Evolutionary conservation across 2,888 invertebrate species (phyloP), one percentile per base, ranked within the genome.

Genomic region (Gari tellinella): DNA sequence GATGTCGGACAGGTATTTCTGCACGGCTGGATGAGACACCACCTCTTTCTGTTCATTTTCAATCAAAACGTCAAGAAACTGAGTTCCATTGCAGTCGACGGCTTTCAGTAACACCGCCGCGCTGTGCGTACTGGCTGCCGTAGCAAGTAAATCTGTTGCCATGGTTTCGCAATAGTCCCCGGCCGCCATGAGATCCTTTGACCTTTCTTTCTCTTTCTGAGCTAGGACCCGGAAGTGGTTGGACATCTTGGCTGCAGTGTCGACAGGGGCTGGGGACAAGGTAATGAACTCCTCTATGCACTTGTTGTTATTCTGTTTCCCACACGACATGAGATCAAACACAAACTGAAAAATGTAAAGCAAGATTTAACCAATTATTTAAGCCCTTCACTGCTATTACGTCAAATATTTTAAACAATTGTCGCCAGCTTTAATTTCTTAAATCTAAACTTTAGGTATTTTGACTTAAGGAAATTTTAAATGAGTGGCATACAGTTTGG

Each of bases 181-280:
- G 41, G 99, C 99, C 26, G 96, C 96, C 88, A 97, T 96, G 82
- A 99, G 94, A 93, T 99, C 99, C 93, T 97, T 97, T 74, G 99
- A 97, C 91, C 99, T 94, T 93, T 99, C 99, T 93, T 99, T 99
- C 93, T 99, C 99, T 63, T 97, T 98, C 80, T 95, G 96, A 14
- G 98, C 97, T 81, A 98, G 93, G 80, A 94, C 95, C 72, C 97
- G 83, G 72, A 91, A 91, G 74, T 88, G 87, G 45, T 97, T 97
- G 0, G 99, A 98, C 81, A 99, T 93, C 93, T 99, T 99, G 66
- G 99, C 99, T 21, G 99, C 99, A 15, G 99, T 97, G 91, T 99
- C 99, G 31, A 99, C 98, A 0, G 99, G 99, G 3, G 99, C 99
- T n/a, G 98, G 98, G 0, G 99, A 99, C n/a, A 98, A 97, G 69